These are phyloP conservation scores for Platyura marginata DNA, from an alignment of 1,140 invertebrate genomes.

Conservation along the genomic window DNA sequence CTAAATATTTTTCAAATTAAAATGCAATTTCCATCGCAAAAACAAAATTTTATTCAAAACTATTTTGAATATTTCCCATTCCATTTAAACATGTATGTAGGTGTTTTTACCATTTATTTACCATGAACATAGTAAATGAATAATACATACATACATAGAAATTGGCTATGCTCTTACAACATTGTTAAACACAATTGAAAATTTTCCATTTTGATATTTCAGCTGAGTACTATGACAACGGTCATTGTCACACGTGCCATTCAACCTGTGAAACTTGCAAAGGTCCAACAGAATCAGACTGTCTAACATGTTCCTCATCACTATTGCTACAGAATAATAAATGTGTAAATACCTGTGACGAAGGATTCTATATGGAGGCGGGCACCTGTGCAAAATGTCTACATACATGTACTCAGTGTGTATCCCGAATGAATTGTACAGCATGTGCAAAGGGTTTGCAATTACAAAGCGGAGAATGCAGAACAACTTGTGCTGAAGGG, in stretches of 20 bases:
- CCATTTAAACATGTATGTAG: no score
- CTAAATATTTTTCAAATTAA: no score
- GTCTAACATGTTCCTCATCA: constrained; percentile 44
- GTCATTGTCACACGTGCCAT: constrained; percentile 47
- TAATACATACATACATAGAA: background rate
- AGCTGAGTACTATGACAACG: constrained; percentile 50
- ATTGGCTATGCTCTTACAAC: background rate
- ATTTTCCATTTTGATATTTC: constrained; percentile 4
- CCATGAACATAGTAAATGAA: background rate
- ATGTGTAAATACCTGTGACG: constrained; percentile 53
- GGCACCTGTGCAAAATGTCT: constrained; percentile 53
- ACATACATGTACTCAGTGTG: constrained; percentile 57
- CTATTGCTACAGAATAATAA: constrained; percentile 42
- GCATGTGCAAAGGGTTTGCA: constrained; percentile 49
- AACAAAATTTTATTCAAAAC: no score
- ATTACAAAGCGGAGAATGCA: constrained; percentile 59
- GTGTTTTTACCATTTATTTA: no score
- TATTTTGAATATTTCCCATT: no score
- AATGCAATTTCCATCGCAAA: no score
- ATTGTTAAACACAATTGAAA: background rate
- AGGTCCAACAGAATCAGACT: constrained; percentile 42
- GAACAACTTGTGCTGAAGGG: constrained; percentile 48
- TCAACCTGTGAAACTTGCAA: constrained; percentile 51
- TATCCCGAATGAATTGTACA: constrained; percentile 57
- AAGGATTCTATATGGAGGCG: constrained; percentile 47